These are phyloP conservation scores for Neocrepidodera transversa DNA, from an alignment of 2,888 invertebrate genomes.

Conservation along the genomic window DNA sequence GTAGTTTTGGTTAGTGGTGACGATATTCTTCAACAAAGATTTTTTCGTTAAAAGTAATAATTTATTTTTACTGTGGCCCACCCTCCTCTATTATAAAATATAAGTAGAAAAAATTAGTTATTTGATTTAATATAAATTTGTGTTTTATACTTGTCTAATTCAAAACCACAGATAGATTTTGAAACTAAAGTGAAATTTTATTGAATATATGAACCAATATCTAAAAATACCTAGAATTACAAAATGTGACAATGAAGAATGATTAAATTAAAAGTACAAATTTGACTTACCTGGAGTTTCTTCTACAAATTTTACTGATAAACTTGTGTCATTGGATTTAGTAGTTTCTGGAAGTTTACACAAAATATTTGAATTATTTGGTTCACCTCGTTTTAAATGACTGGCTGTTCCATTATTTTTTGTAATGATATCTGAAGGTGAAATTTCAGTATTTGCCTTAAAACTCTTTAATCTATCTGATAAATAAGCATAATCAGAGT, in stretches of 20 bases:
- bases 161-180: too few species aligned
- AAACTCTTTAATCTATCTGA: not conserved
- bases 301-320: conserved; percentile 2
- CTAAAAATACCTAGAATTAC: too few species aligned
- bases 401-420: not conserved
- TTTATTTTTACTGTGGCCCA: too few species aligned
- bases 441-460: not conserved
- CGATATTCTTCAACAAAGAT: too few species aligned
- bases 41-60: too few species aligned
- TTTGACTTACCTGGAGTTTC: conserved; percentile 37
- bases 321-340: conserved; percentile 5
- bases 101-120: too few species aligned
- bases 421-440: not conserved
- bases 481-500: conserved; percentile 17
- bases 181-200: too few species aligned
- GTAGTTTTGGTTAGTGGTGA: too few species aligned
- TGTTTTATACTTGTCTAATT: too few species aligned
- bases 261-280: conserved; percentile 23
- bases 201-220: too few species aligned
- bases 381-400: not conserved
- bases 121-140: too few species aligned
- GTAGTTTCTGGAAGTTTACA: not conserved
- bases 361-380: not conserved
- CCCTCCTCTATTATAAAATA: too few species aligned
- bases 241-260: conserved; percentile 5